These are phyloP conservation scores for Coracopsis vasa DNA, from an alignment of 2,113 vertebrate species.

Conservation along the genomic window DNA sequence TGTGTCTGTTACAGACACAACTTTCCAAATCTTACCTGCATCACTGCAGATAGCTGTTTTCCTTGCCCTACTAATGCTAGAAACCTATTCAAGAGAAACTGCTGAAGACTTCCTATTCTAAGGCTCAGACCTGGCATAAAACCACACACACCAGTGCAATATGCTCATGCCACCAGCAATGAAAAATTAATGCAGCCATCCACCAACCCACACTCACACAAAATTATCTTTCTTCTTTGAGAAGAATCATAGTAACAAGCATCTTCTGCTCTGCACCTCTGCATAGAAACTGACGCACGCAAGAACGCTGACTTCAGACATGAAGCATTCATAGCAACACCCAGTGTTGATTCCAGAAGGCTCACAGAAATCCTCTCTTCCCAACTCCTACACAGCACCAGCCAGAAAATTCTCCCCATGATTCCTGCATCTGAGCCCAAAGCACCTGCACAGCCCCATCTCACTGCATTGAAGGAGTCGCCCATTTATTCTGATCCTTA, in stretches of 20 bases:
- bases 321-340: background rate
- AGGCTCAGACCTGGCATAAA: background rate
- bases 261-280: background rate
- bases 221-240: background rate
- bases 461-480: rapidly evolving
- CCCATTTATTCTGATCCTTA: background rate
- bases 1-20: background rate
- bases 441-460: background rate
- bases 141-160: background rate
- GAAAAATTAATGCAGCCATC: background rate
- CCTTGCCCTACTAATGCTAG: background rate
- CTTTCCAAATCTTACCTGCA: background rate
- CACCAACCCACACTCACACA: background rate
- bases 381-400: background rate
- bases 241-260: background rate
- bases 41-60: background rate
- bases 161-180: background rate
- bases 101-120: background rate
- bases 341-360: background rate
- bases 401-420: background rate
- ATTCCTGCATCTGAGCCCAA: background rate
- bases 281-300: rapidly evolving
- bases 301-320: background rate
- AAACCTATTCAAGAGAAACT: background rate
- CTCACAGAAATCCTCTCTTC: background rate